phyloP scores from a whole-genome alignment of 1,140 invertebrate genomes.

The Brachionus angularis region DNA sequence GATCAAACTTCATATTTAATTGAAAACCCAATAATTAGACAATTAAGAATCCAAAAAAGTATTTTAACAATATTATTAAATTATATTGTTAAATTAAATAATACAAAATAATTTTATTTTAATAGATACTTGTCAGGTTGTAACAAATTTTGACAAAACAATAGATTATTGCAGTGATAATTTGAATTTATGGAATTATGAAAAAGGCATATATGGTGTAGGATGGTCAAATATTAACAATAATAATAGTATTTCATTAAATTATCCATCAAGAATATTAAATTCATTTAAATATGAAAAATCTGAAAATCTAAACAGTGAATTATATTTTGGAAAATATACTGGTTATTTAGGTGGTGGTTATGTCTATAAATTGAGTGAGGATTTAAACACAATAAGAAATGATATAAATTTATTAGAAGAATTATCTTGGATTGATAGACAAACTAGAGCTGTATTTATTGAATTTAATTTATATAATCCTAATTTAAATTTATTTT shows the following conservation, averaged over 20 bases:
- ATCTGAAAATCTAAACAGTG: constrained; percentile 56
- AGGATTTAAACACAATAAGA: constrained; percentile 51
- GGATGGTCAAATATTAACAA: too few relatives aligned
- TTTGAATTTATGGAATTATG: neutral
- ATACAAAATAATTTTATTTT: too few relatives aligned
- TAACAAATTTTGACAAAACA: neutral
- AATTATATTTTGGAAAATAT: constrained; percentile 58
- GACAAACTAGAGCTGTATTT: constrained; percentile 61
- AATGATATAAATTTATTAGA: constrained; percentile 55
- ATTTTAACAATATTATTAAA: too few relatives aligned
- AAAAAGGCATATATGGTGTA: neutral
- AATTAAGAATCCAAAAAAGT: too few relatives aligned
- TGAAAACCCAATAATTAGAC: too few relatives aligned
- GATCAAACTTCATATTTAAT: too few relatives aligned
- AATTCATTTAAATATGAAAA: constrained; percentile 55
- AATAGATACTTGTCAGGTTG: neutral
- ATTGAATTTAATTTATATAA: constrained; percentile 64
- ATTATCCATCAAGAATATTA: too few relatives aligned
- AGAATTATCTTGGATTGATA: constrained; percentile 61
- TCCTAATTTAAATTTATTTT: constrained; percentile 60
- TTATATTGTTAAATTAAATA: too few relatives aligned
- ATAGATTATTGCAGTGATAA: neutral
- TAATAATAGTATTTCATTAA: too few relatives aligned
- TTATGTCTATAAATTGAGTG: constrained; percentile 59
- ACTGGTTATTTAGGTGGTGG: constrained; percentile 62